Conservation (phyloP, 2,888 invertebrate genomes). For the Choreutis nemorana region DNA sequence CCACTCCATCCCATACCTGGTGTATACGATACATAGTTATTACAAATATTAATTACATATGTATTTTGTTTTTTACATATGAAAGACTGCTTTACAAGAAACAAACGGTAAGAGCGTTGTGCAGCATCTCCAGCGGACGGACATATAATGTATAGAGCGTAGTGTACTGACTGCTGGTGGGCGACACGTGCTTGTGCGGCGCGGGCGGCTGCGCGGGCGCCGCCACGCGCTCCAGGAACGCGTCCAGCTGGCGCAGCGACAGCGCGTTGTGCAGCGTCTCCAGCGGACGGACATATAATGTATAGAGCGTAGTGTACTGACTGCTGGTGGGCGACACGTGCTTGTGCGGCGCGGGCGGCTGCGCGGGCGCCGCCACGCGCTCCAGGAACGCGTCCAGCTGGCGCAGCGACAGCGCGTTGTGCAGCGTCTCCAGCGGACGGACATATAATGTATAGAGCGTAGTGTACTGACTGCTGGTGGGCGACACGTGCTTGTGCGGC, state of each 20-base stretch:
- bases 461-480: slow-evolving; percentile 51
- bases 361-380: not conserved
- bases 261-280: not conserved
- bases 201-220: not conserved
- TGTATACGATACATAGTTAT: too few species aligned
- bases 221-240: not conserved
- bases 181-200: not conserved
- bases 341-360: not conserved
- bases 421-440: not conserved
- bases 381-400: too few species aligned
- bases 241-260: not conserved
- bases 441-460: not conserved
- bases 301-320: not conserved
- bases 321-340: not conserved
- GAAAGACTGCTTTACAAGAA: too few species aligned
- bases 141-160: too few species aligned
- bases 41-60: too few species aligned
- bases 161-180: not conserved
- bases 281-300: slow-evolving; percentile 5
- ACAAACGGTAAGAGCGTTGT: too few species aligned
- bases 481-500: slow-evolving; percentile 23
- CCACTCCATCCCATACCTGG: slow-evolving; percentile 79
- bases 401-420: not conserved
- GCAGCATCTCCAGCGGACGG: too few species aligned
- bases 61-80: too few species aligned